Evolutionary conservation across 2,113 vertebrate species (phyloP).

Genomic region (Desmodus rotundus): DNA sequence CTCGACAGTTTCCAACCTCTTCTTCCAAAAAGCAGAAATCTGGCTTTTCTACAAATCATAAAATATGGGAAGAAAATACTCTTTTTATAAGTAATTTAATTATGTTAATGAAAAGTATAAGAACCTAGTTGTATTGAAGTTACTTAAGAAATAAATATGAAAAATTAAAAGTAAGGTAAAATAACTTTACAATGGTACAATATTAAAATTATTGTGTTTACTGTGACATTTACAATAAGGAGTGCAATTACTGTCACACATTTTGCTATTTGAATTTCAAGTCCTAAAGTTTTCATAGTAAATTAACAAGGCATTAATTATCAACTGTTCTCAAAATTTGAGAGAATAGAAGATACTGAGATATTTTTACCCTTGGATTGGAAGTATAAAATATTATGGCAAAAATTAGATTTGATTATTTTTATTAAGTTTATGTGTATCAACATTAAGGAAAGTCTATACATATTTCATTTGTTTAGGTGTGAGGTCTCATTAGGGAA

Average conservation of each 20-base stretch:
- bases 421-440: background rate
- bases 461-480: background rate
- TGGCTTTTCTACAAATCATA: conserved; percentile 82
- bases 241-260: background rate
- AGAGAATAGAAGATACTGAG: background rate
- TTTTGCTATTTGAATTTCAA: background rate
- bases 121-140: background rate
- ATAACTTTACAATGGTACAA: background rate
- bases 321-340: background rate
- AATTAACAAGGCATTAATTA: background rate
- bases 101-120: background rate
- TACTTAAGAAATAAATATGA: background rate
- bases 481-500: background rate
- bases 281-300: background rate
- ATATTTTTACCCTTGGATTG: background rate
- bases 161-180: background rate
- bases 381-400: background rate
- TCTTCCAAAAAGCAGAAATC: conserved; percentile 86
- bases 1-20: conserved; percentile 89
- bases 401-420: background rate
- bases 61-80: background rate
- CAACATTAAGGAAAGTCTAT: background rate
- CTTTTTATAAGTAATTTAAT: background rate
- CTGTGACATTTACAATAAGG: background rate
- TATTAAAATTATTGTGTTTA: background rate